A percentile compares a stretch with the other conserved stretches of the same genome.
Conservation (phyloP, 1,140 invertebrate species). For the Calephelis nemesis region DNA sequence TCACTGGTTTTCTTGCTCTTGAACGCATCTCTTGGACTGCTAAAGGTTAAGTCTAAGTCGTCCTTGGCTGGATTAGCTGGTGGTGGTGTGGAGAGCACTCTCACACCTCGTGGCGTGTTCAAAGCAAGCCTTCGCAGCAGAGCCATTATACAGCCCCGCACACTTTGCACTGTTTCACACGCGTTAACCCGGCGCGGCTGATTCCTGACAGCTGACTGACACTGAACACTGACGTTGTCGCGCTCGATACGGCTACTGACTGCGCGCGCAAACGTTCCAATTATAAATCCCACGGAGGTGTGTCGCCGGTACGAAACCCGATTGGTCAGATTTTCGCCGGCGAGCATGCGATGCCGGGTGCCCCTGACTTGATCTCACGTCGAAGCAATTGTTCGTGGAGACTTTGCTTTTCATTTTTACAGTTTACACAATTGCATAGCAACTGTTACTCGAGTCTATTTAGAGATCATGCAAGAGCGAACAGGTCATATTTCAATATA, state of each 20-base stretch:
- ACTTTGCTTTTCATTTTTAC: slow-evolving; percentile 8
- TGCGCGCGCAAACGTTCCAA: slow-evolving; percentile 70
- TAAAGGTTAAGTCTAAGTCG: slow-evolving; percentile 92
- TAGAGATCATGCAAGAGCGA: neutral
- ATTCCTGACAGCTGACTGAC: slow-evolving; percentile 63
- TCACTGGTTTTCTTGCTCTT: slow-evolving; percentile 98
- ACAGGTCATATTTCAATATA: neutral
- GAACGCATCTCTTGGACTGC: slow-evolving; percentile 89
- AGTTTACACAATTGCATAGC: neutral
- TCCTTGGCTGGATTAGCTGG: slow-evolving; percentile 78
- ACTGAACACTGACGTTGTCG: slow-evolving; percentile 52
- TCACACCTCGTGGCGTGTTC: slow-evolving; percentile 54
- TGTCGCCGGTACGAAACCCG: slow-evolving; percentile 45
- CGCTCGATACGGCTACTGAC: slow-evolving; percentile 58
- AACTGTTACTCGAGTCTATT: neutral
- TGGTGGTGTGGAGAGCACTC: slow-evolving; percentile 54
- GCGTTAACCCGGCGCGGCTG: slow-evolving; percentile 48
- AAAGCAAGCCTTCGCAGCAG: slow-evolving; percentile 63
- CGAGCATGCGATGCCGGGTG: slow-evolving; percentile 36
- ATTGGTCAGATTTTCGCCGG: slow-evolving; percentile 49
- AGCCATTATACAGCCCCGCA: slow-evolving; percentile 62
- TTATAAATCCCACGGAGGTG: slow-evolving; percentile 70
- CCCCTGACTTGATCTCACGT: slow-evolving; percentile 31
- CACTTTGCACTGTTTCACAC: slow-evolving; percentile 54
- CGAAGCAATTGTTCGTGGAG: neutral